Evolutionary conservation across 2,113 vertebrate species (phyloP).

Genomic region (Hydrolagus affinis): DNA sequence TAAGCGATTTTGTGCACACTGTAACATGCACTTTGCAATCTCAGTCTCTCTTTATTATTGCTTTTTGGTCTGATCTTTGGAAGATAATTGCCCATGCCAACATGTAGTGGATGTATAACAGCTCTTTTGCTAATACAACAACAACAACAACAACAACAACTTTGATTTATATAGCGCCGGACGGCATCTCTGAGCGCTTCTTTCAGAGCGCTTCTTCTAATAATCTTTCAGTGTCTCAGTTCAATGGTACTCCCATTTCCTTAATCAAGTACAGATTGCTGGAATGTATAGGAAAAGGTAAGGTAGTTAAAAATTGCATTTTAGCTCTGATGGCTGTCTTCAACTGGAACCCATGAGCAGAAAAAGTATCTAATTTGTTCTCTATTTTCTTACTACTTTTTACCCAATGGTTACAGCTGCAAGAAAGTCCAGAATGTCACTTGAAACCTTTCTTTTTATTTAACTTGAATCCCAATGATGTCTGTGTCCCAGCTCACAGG

Average conservation of each 20-base stretch:
- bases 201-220: too few relatives aligned
- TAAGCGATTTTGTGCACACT: neutral
- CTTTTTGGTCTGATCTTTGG: too few relatives aligned
- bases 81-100: neutral
- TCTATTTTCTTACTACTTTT: neutral
- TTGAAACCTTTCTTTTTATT: neutral
- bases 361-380: neutral
- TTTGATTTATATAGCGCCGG: too few relatives aligned
- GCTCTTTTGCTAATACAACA: neutral
- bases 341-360: too few relatives aligned
- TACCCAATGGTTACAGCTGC: neutral
- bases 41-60: neutral
- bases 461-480: neutral
- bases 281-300: neutral
- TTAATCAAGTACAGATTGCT: neutral
- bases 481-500: neutral
- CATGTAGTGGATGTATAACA: neutral
- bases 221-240: neutral
- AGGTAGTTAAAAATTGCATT: neutral
- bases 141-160: too few relatives aligned
- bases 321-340: too few relatives aligned
- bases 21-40: neutral
- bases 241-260: neutral
- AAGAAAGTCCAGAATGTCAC: neutral
- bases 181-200: too few relatives aligned